Evolutionary conservation across 2,797 vertebrate species (phyloP).

Genomic region (Anguilla pacifica): DNA sequence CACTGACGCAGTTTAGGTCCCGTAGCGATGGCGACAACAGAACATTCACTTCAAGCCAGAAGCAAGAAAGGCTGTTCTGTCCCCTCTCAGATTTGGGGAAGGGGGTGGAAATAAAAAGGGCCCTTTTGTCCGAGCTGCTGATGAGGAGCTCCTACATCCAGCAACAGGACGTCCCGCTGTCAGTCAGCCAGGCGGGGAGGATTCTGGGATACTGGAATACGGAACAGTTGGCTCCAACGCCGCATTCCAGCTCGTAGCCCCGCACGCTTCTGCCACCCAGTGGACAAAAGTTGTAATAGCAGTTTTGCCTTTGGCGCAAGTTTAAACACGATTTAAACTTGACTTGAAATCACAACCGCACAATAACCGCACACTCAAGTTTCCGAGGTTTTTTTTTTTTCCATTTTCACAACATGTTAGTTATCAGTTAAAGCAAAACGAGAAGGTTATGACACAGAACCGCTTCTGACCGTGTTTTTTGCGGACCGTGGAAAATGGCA

Average conservation of each 20-base stretch:
- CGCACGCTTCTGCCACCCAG: conserved; percentile 57
- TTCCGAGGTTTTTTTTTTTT: not conserved
- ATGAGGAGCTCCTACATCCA: conserved; percentile 39
- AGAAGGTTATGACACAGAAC: not conserved
- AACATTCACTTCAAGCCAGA: conserved; percentile 27
- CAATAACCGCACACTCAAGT: not conserved
- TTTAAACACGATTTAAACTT: not conserved
- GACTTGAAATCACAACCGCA: not conserved
- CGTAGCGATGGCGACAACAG: not conserved
- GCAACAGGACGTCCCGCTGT: conserved; percentile 25
- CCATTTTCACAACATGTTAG: not conserved
- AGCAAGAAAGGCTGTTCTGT: conserved; percentile 24
- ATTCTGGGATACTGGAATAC: conserved; percentile 44
- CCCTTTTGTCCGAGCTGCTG: conserved; percentile 32
- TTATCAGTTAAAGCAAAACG: not conserved
- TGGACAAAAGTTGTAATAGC: conserved; percentile 43
- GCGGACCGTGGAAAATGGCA: not conserved
- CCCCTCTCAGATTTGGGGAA: conserved; percentile 4
- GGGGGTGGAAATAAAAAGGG: conserved; percentile 22
- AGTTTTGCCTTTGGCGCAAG: not conserved
- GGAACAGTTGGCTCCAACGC: conserved; percentile 22
- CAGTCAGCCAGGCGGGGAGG: conserved; percentile 30
- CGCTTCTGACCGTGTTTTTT: not conserved
- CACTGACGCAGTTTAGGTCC: not conserved
- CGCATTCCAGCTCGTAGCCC: conserved; percentile 17